phyloP scores from a whole-genome alignment of 2,113 vertebrate species.

The Notiomystis cincta region DNA sequence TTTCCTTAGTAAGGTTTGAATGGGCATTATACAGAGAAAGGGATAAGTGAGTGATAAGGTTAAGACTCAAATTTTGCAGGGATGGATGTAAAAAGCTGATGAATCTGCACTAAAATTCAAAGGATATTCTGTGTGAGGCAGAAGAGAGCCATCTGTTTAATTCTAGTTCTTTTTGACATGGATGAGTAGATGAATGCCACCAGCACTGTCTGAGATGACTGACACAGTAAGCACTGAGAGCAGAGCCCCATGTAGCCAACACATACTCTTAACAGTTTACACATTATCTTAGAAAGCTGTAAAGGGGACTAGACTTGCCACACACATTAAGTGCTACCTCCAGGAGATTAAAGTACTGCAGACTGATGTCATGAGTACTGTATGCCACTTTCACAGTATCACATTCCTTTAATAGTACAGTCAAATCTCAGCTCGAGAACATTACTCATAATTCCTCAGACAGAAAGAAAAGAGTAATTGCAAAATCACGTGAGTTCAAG shows the following conservation, averaged over 20 bases:
- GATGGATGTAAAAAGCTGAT: background rate
- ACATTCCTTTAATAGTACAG: background rate
- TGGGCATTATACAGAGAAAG: background rate
- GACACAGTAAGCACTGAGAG: background rate
- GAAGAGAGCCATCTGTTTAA: background rate
- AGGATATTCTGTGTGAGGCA: background rate
- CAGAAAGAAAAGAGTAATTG: background rate
- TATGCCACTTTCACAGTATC: background rate
- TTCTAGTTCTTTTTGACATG: background rate
- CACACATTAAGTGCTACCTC: background rate
- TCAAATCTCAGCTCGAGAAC: background rate
- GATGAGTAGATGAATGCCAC: background rate
- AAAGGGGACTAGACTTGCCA: background rate
- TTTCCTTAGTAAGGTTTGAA: background rate
- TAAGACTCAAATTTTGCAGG: background rate
- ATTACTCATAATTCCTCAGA: background rate
- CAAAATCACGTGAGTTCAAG: background rate
- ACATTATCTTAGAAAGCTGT: background rate
- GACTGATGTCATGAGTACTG: background rate
- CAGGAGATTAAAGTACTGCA: background rate
- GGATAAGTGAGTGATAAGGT: background rate
- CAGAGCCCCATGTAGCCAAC: background rate
- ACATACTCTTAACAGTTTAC: background rate
- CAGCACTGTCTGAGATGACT: background rate
- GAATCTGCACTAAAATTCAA: background rate